Evolutionary conservation across 1,140 invertebrate species (phyloP).

Genomic region (Ceratosolen fusciceps): DNA sequence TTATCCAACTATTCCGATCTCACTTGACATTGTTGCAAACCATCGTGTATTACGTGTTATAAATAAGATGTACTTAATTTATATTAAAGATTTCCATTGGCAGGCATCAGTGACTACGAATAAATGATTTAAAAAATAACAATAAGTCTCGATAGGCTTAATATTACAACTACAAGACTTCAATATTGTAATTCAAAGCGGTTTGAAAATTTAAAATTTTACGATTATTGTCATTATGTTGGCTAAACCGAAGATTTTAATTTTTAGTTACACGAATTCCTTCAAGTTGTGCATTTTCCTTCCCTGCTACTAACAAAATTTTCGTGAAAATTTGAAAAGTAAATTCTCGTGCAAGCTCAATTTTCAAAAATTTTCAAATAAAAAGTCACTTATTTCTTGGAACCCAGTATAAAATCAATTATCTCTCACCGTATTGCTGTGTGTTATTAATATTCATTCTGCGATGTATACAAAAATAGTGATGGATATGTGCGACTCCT

Average conservation of each 20-base stretch:
- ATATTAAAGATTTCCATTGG: too few species aligned
- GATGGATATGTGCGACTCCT: background rate
- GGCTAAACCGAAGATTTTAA: constrained; percentile 7
- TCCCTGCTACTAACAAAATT: background rate
- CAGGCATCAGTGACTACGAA: too few species aligned
- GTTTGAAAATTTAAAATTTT: too few species aligned
- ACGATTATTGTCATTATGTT: constrained; percentile 5
- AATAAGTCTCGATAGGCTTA: too few species aligned
- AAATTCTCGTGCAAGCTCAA: background rate
- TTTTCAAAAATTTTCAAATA: background rate
- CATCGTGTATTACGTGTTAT: too few species aligned
- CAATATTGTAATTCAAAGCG: too few species aligned
- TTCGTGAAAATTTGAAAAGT: background rate
- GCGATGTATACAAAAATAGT: background rate
- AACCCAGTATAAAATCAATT: background rate
- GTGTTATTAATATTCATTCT: background rate
- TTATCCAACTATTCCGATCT: background rate
- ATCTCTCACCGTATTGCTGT: background rate
- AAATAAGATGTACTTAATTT: too few species aligned
- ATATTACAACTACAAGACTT: too few species aligned
- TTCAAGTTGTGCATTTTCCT: constrained; percentile 32
- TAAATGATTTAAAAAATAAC: too few species aligned
- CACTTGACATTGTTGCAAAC: constrained; percentile 25
- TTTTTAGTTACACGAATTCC: constrained; percentile 9
- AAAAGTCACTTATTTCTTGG: background rate